Conservation (phyloP, 2,113 vertebrate species). For the Planiliza haematocheilus region DNA sequence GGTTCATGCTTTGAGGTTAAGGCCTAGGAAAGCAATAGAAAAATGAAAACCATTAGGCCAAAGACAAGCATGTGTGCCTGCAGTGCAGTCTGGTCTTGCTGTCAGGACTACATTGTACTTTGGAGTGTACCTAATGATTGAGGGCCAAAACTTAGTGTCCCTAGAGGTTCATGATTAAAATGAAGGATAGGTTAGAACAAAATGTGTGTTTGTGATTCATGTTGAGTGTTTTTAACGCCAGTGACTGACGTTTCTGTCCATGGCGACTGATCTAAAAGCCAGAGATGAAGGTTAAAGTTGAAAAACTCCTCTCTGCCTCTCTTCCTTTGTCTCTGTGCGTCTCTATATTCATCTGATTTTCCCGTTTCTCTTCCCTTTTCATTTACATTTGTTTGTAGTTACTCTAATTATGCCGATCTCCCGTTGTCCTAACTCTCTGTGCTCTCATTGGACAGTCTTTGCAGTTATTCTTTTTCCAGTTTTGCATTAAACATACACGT, state of each 20-base stretch:
- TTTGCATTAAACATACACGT: not conserved
- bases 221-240: not conserved
- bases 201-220: not conserved
- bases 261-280: conserved; percentile 7
- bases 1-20: not conserved
- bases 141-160: not conserved
- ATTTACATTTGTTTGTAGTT: not conserved
- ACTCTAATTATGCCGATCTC: not conserved
- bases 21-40: no score
- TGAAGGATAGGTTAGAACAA: not conserved
- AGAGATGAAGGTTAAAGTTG: conserved; percentile 24
- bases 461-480: not conserved
- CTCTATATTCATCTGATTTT: not conserved
- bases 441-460: not conserved
- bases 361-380: no score
- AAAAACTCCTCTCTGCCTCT: not conserved
- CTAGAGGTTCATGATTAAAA: not conserved
- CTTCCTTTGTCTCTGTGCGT: not conserved
- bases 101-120: not conserved
- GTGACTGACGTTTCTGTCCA: conserved; percentile 25
- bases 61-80: not conserved
- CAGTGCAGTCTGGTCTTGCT: no score
- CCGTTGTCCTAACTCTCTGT: no score
- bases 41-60: no score
- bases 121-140: no score